Evolutionary conservation across 2,797 vertebrate genomes (phyloP), one percentile per base, ranked within the genome.

Genomic region (Salarias fasciatus): DNA sequence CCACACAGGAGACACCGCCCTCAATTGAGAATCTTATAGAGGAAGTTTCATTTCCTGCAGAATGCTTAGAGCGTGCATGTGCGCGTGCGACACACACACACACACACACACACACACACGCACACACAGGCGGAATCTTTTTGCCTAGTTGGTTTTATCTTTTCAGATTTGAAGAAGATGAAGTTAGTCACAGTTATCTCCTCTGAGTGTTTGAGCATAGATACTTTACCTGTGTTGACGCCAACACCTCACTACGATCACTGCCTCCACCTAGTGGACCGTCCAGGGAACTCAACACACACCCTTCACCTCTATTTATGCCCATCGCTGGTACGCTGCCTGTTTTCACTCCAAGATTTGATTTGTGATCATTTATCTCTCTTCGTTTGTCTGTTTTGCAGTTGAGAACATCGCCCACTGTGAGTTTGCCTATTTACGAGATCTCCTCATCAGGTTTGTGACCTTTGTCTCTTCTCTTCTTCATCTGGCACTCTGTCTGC

Each of bases 321-420:
- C 18, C 24, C 2, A 3, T 24, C 18, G 24, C 18, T 24, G 18
- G 24, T 24, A 18, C n/a, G n/a, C 18, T 24, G 18, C 18, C 24
- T 24, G 38, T 41, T n/a, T 38, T 0, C 11, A 12, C 10, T 12
- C 11, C 11, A 4, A 38, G 18, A 24, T 24, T 24, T 2, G 18
- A 24, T 35, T 35, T 18, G 11, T 59, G 28, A 56, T 48, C 13
- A 10, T 14, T 67, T 3, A 0, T 45, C 1, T 40, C 30, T 2
- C 76, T 29, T 77, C 3, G 0, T 42, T 1, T 40, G 30, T 2
- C 75, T 24, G 75, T 38, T 80, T 78, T 70, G 73, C 76, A 99
- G 97, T 99, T 70, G 97, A 99, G 90, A 99, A 99, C 84, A 97
- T 96, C 31, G 95, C 94, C 76, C 97, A 99, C 89, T 99, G 97